Conservation (phyloP, 2,113 vertebrate species). For the Myotis lucifugus region DNA sequence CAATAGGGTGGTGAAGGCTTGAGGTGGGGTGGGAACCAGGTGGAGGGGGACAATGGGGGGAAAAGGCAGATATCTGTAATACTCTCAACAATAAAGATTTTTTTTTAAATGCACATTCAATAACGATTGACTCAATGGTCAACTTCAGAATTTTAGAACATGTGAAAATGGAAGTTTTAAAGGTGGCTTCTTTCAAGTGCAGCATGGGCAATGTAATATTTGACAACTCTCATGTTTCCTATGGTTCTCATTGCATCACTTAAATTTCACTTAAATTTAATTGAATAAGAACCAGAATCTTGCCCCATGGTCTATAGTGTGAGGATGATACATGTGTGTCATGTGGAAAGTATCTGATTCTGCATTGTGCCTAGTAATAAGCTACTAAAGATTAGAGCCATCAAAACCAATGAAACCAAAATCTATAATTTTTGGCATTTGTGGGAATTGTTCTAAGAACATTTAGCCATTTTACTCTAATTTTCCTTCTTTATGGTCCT, state of each 20-base stretch:
- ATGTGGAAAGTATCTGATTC: slow-evolving; percentile 78
- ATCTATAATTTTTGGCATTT: slow-evolving; percentile 82
- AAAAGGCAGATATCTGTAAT: too few species aligned
- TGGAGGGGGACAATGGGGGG: too few species aligned
- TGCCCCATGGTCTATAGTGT: slow-evolving; percentile 71
- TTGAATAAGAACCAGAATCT: slow-evolving; percentile 47
- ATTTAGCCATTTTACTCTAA: slow-evolving; percentile 71
- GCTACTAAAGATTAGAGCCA: slow-evolving; percentile 70
- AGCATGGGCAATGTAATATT: slow-evolving; percentile 22
- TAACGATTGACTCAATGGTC: not conserved
- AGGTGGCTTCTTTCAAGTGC: slow-evolving; percentile 49
- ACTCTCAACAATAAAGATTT: too few species aligned
- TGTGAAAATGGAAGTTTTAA: slow-evolving; percentile 71
- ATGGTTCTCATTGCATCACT: slow-evolving; percentile 66
- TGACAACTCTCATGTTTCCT: slow-evolving; percentile 72
- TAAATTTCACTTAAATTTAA: slow-evolving; percentile 73
- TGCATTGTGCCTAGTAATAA: slow-evolving; percentile 78
- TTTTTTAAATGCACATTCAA: slow-evolving; percentile 48
- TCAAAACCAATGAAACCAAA: slow-evolving; percentile 67
- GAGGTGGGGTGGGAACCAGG: too few species aligned
- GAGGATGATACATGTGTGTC: slow-evolving; percentile 73
- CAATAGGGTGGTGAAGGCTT: too few species aligned
- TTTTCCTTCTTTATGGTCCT: slow-evolving; percentile 72
- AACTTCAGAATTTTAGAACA: slow-evolving; percentile 68
- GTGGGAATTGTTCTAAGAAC: slow-evolving; percentile 75